Base-by-base conservation (phyloP, 2,888 invertebrate genomes). In the Caenorhabditis japonica region DNA sequence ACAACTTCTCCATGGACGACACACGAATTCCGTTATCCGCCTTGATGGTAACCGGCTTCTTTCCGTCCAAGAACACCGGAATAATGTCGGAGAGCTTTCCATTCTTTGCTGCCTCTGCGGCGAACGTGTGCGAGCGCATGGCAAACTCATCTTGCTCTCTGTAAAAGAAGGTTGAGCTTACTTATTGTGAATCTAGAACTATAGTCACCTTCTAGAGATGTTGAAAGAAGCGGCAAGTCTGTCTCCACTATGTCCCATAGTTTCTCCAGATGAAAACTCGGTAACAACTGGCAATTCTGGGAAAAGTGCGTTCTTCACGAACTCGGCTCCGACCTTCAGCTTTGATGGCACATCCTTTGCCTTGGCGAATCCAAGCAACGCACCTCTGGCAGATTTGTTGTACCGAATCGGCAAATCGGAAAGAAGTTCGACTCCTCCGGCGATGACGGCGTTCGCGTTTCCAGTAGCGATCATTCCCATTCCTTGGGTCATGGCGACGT, bases 201-300 rank as follows among this genome's bases (percentile, higher is more conserved):
- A 25, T n/a, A 7, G 38, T 17, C 33, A 84, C 85, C 62, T 76
- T 75, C 86, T 66, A 15, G 84, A 83, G 33, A 97, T 93, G 19
- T 92, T 92, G 89, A 99, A 99, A 0, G 96, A 93, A 17, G 97
- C 94, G 46, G 96, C 94, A 74, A 99, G 91, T 59, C 99, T 91
- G 90, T 99, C 99, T 2, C 94, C 96, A 51, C 95, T 96, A 90
- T 97, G 96, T 0, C 99, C 99, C 99, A 99, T 99, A 0, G 94
- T 94, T 90, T 99, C 99, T 10, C 94, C 94, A 0, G 95, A 94
- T 0, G 97, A 95, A 90, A 97, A 99, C 90, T 99, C 99, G 0
- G 97, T 93, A 3, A 99, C 95, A 2, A 94, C 94, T 25, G 99
- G 99, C 58, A 99, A 89, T 93, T 95, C 85, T 25, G 85, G 83